Evolutionary conservation across 2,113 vertebrate species (phyloP), one percentile per base, ranked within the genome.

Genomic region (Hydrolagus affinis): DNA sequence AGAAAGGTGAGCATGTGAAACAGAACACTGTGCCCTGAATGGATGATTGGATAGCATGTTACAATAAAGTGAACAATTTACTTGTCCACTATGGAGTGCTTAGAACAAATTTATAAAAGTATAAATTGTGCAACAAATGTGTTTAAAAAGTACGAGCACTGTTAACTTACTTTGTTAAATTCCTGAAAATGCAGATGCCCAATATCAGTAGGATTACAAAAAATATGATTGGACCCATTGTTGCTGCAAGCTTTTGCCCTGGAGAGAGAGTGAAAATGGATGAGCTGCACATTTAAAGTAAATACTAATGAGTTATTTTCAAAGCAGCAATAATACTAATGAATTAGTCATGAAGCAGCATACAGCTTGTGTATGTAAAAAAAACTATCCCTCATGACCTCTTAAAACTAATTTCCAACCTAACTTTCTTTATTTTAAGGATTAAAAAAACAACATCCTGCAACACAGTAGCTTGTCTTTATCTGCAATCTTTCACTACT

Each of bases 121-220:
- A 56, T 19, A 56, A 32, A 44, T 44, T 44, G 44, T 44, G 44
- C 44, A 75, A 75, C 44, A 56, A 74, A 74, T 10, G 15, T 44
- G 17, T 11, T 44, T 32, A 44, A 44, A 44, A 74, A 30, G 30
- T 44, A 28, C 70, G 14, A 44, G 10, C 44, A 56, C 21, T 32
- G 66, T 71, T 70, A 68, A 92, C 93, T 85, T 93, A 96, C 95
- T 88, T 96, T 86, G 90, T 90, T 4, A 93, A 85, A 76, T 87
- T 86, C 78, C 90, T 88, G 23, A 87, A 94, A 87, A 93, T 78
- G 21, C 91, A 94, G 85, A 93, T 88, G 87, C 89, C 93, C 66
- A 87, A 87, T 78, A 91, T 7, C 25, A 95, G 86, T 30, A 96
- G 68, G 80, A 87, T 83, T 60, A 92, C 86, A 25, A 90, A 88